Evolutionary conservation across 2,888 invertebrate species (phyloP).

Genomic region (Orthonychiurus folsomi): DNA sequence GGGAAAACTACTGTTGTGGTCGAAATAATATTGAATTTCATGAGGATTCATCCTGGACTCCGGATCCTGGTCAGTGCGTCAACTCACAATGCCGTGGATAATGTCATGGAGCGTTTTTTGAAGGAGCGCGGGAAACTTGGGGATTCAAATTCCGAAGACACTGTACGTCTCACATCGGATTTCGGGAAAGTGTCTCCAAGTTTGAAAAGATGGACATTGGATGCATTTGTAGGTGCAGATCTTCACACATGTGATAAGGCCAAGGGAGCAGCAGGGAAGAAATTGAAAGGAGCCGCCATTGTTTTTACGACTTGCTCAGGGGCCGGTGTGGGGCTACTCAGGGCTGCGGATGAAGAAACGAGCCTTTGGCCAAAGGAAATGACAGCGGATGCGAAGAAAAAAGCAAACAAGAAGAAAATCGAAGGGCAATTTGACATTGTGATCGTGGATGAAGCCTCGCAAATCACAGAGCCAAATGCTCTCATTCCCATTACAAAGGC

Average conservation of each 20-base stretch:
- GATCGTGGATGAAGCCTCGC: constrained; percentile 21
- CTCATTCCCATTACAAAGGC: constrained; percentile 15
- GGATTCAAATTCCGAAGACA: not conserved
- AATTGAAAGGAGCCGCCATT: constrained; percentile 11
- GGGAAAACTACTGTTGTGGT: constrained; percentile 19
- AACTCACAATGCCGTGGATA: constrained; percentile 24
- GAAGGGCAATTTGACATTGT: constrained; percentile 15
- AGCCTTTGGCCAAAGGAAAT: not conserved
- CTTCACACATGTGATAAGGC: constrained; percentile 12
- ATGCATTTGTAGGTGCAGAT: constrained; percentile 15
- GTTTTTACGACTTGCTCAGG: constrained; percentile 19
- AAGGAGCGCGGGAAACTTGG: not conserved
- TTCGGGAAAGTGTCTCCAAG: constrained; percentile 6
- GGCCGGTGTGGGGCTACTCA: constrained; percentile 16
- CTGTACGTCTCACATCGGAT: constrained; percentile 13
- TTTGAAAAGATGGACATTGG: constrained; percentile 16
- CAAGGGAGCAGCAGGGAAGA: constrained; percentile 10
- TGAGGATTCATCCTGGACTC: not conserved
- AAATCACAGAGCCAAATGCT: constrained; percentile 18
- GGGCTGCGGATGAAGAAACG: not conserved
- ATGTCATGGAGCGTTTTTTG: constrained; percentile 16
- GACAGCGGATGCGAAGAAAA: not conserved
- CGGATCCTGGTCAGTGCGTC: constrained; percentile 19
- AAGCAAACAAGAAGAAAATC: constrained; percentile 5
- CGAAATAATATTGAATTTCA: constrained; percentile 15